A percentile compares a stretch with the other conserved stretches of the same genome.
phyloP scores from a whole-genome alignment of 2,888 invertebrate species.

The Morinoia aosen region DNA sequence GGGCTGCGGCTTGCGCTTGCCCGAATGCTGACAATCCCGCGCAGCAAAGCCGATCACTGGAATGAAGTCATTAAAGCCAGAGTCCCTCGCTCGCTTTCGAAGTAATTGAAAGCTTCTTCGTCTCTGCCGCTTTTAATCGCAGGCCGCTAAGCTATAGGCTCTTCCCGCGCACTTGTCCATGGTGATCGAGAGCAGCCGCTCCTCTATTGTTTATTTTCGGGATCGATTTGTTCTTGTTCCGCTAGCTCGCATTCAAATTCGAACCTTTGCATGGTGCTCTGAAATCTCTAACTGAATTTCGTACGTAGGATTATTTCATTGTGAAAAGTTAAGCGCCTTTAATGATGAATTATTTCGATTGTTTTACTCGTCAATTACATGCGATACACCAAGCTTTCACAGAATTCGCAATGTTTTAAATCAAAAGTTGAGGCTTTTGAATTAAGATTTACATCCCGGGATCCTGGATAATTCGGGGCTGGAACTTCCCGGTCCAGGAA shows the following conservation, averaged over 20 bases:
- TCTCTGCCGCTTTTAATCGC: conserved; percentile 25
- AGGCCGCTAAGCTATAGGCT: not conserved
- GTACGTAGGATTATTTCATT: not conserved
- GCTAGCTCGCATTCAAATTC: not conserved
- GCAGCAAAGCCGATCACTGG: conserved; percentile 46
- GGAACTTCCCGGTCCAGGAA: too few relatives aligned
- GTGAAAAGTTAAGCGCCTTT: not conserved
- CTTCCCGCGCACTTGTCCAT: not conserved
- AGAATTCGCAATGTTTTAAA: not conserved
- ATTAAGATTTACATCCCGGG: not conserved
- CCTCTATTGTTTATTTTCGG: conserved; percentile 1
- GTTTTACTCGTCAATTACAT: not conserved
- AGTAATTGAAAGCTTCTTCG: conserved; percentile 42
- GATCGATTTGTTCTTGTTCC: not conserved
- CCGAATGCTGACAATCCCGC: not conserved
- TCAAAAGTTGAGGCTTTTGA: not conserved
- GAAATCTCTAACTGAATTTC: not conserved
- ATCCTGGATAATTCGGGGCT: too few relatives aligned
- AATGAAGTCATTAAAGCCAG: conserved; percentile 42
- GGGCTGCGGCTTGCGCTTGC: not conserved
- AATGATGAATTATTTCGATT: not conserved
- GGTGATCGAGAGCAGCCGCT: not conserved
- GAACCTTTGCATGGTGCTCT: not conserved
- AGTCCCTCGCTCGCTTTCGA: conserved; percentile 8
- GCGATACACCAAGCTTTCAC: not conserved